Base-by-base conservation (phyloP, 1,140 invertebrate species). In the Nebria ingens region DNA sequence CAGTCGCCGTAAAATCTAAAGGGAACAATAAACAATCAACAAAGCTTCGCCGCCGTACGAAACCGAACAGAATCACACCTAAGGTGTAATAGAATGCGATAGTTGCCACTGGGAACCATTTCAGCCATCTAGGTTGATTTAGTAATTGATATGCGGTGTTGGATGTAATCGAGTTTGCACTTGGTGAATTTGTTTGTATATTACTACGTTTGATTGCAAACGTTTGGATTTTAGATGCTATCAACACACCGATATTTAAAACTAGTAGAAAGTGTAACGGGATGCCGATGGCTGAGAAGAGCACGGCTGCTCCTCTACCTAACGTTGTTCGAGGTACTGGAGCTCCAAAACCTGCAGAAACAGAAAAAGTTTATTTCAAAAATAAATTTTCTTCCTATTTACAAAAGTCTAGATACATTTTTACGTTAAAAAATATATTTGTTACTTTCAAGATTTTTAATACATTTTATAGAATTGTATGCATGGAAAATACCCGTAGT, bases 1-100 rank as follows among this genome's bases (percentile, higher is more conserved):
- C 83, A 2, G 78, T 79, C 1, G 81, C 81, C 2, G 83, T 84
- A 58, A 86, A 86, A 62, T 85, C 82, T 56, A 85, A 62, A 1
- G 83, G 82, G 65, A 85, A 85, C 61, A 85, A 71, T 4, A 82
- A 61, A 58, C 76, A 73, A n/a, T 80, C 77, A 2, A 77, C 65
- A 1, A 78, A 63, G 9, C 74, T 68, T 53, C 76, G 73, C 19
- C 71, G 59, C 55, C 82, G 70, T 3, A 74, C 68, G 3, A 79
- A 69, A 2, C 84, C 84, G 56, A 86, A 86, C 2, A 76, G 60
- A 0, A 82, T 40, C 34, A 81, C 72, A 0, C 83, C 83, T 2
- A 77, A 29, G 1, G 76, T 23, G 59, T 84, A 85, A 66, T 85
- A 85, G 1, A 72, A 52, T 2, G 71, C 29, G 15, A 73, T 70